These are phyloP conservation scores for Sander lucioperca DNA, from an alignment of 2,113 vertebrate genomes.

Conservation along the genomic window DNA sequence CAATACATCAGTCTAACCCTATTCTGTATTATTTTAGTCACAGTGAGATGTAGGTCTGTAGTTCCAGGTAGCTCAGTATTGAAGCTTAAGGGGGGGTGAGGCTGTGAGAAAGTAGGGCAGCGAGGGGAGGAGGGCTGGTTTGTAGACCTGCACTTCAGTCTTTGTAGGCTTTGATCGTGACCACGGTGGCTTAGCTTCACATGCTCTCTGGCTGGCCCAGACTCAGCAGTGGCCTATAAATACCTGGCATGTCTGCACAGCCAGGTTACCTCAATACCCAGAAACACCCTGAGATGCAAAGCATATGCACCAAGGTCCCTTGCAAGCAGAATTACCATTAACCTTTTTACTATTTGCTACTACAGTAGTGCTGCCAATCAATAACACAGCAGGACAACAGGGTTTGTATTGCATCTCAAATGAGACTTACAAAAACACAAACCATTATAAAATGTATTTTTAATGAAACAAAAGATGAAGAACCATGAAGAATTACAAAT, in stretches of 20 bases:
- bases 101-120: conserved; percentile 74
- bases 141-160: conserved; percentile 51
- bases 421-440: neutral
- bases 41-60: conserved; percentile 22
- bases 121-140: conserved; percentile 37
- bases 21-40: conserved; percentile 17
- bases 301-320: neutral
- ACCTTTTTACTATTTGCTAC: neutral
- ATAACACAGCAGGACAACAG: neutral
- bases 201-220: conserved; percentile 41
- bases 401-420: neutral
- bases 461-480: neutral
- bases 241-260: conserved; percentile 36
- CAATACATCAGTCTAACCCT: conserved; percentile 24
- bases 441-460: neutral
- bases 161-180: conserved; percentile 70
- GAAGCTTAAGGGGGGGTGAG: conserved; percentile 15
- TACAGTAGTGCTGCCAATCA: neutral
- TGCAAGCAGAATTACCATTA: neutral
- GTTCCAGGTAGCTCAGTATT: conserved; percentile 20
- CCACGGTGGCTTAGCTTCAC: conserved; percentile 54
- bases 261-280: conserved; percentile 55
- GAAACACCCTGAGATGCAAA: neutral
- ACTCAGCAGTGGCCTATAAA: conserved; percentile 60
- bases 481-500: neutral